Conservation (phyloP, 2,797 vertebrate genomes). For the Arctocebus calabarensis region DNA sequence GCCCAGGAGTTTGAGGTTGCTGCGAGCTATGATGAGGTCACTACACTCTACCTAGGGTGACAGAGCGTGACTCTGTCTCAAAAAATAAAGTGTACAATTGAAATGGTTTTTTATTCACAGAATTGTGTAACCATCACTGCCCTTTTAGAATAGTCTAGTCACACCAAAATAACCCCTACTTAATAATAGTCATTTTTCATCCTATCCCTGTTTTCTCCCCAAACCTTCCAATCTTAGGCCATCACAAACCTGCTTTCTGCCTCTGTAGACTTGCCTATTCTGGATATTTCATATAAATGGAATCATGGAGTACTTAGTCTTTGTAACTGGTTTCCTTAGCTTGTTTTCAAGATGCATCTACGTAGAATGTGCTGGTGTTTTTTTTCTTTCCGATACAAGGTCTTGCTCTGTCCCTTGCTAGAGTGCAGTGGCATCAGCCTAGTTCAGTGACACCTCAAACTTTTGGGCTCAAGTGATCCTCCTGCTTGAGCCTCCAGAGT, state of each 20-base stretch:
- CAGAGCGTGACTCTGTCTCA: too few relatives aligned
- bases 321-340: neutral
- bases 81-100: too few relatives aligned
- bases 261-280: too few relatives aligned
- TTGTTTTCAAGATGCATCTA: neutral
- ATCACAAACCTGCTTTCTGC: neutral
- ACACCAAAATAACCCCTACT: neutral
- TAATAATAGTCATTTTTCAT: neutral
- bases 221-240: neutral
- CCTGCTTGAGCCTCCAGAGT: too few relatives aligned
- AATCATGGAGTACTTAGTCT: neutral
- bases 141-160: slow-evolving; percentile 19
- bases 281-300: too few relatives aligned
- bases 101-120: neutral
- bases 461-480: too few relatives aligned
- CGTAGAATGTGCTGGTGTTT: neutral
- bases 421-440: too few relatives aligned
- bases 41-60: too few relatives aligned
- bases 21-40: too few relatives aligned
- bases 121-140: neutral
- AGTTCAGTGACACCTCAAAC: too few relatives aligned
- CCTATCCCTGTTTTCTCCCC: neutral
- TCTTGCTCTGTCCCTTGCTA: too few relatives aligned
- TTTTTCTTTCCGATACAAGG: neutral
- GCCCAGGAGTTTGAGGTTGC: too few relatives aligned